Base-by-base conservation (phyloP, 2,797 vertebrate species). In the Hoplostethus mediterraneus region DNA sequence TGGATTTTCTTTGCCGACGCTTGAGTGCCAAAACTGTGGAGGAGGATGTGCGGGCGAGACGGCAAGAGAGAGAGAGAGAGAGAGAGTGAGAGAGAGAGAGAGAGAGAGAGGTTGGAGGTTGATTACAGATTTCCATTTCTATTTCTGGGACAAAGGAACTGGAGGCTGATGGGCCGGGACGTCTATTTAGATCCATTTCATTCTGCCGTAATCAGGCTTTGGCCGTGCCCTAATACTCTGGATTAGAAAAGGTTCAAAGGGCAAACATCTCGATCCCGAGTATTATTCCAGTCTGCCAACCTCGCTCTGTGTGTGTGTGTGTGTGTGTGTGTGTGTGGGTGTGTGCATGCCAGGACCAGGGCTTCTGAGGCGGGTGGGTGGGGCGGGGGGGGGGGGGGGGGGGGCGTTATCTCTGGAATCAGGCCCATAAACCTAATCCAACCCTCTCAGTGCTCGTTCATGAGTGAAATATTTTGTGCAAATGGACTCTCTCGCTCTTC, bases 161-260 rank as follows among this genome's bases (percentile, higher is more conserved):
- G 67, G 81, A 67, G 85, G 51, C 75, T 91, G 90, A 92, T 90
- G 89, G 89, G 67, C 73, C 77, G 72, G 84, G 90, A 88, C 90
- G 85, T 92, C 89, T 91, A 92, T 93, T 92, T 92, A 93, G 92
- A 91, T 92, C 91, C 80, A 91, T 92, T 93, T 92, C 92, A 91
- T 91, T 90, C 87, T 67, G 53, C 87, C 80, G 73, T 93, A 93
- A 93, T 92, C 91, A 90, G 90, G 90, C 85, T 91, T 92, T 90
- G 89, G 87, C 87, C 87, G 81, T 88, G 90, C 69, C 90, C 91
- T 91, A 90, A 91, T 92, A 90, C 91, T 86, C 49, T 0, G 90
- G 90, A 92, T 93, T 93, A 91, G 82, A 91, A 87, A 86, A 87
- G 88, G 92, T 93, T 91, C 92, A 93, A 91, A 93, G 92, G 90